A percentile compares a stretch with the other conserved stretches of the same genome.
These are phyloP conservation scores for Trypoxylus dichotomus DNA, from an alignment of 1,140 invertebrate genomes.

Conservation along the genomic window DNA sequence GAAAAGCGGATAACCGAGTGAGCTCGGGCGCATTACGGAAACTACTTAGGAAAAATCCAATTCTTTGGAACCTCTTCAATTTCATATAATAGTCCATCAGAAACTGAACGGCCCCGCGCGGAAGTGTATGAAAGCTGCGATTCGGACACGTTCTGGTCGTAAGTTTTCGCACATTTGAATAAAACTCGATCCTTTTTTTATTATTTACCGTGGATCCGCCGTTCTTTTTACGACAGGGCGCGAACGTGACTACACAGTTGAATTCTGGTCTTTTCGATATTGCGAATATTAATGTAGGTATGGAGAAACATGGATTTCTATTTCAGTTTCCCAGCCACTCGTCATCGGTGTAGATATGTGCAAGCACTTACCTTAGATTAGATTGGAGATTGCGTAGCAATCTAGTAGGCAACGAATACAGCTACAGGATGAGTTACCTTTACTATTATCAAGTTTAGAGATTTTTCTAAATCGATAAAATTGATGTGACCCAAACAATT, in stretches of 20 bases:
- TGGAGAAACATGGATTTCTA: constrained; percentile 20
- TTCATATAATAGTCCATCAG: constrained; percentile 21
- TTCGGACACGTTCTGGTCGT: constrained; percentile 19
- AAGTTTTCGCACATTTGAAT: constrained; percentile 25
- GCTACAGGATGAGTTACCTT: too few species aligned
- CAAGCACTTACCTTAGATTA: neutral
- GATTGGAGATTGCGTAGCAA: neutral
- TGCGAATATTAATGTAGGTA: constrained; percentile 11
- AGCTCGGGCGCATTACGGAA: neutral
- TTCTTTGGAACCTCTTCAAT: constrained; percentile 17
- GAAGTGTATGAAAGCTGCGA: constrained; percentile 14
- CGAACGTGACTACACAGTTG: constrained; percentile 13
- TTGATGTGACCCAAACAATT: too few species aligned
- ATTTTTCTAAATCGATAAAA: too few species aligned
- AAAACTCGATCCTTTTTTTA: constrained; percentile 24
- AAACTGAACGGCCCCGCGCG: neutral
- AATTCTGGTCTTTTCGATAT: neutral
- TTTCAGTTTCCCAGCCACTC: neutral
- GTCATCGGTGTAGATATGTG: neutral
- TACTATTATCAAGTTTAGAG: too few species aligned
- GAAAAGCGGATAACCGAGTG: neutral
- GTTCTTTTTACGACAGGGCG: constrained; percentile 19
- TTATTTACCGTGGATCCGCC: constrained; percentile 13
- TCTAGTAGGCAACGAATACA: too few species aligned
- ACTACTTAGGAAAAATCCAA: constrained; percentile 20